These are phyloP conservation scores for Danaus melanippus DNA, from an alignment of 1,140 invertebrate species.

Conservation along the genomic window DNA sequence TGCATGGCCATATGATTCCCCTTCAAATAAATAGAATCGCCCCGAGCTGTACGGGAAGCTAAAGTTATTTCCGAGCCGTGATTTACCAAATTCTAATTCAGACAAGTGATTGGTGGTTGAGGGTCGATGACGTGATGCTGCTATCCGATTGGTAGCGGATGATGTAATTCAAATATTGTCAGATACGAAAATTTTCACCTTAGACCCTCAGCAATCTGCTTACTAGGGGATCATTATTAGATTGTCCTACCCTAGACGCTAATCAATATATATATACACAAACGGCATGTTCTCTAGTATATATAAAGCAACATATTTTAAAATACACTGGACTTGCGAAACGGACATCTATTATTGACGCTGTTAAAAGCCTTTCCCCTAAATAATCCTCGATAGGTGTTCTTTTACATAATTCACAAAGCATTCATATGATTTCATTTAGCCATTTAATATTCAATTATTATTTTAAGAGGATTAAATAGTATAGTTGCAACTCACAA, in stretches of 20 bases:
- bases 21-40: slow-evolving; percentile 27
- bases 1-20: too few species aligned
- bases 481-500: too few species aligned
- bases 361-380: too few species aligned
- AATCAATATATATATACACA: slow-evolving; percentile 47
- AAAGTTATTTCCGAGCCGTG: slow-evolving; percentile 31
- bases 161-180: slow-evolving; percentile 65
- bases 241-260: slow-evolving; percentile 46
- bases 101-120: slow-evolving; percentile 37
- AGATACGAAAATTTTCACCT: slow-evolving; percentile 47
- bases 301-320: too few species aligned
- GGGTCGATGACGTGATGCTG: slow-evolving; percentile 9
- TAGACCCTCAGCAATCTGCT: slow-evolving; percentile 51
- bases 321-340: too few species aligned
- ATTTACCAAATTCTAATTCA: slow-evolving; percentile 46
- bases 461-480: too few species aligned
- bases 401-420: too few species aligned
- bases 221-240: slow-evolving; percentile 52
- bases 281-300: too few species aligned
- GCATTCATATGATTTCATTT: too few species aligned
- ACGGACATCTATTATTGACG: too few species aligned
- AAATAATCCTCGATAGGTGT: too few species aligned
- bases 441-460: too few species aligned
- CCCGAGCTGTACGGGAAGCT: slow-evolving; percentile 25
- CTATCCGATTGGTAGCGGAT: slow-evolving; percentile 43